Evolutionary conservation across 2,888 invertebrate genomes (phyloP).

Genomic region (Lasioglossum calceatum): DNA sequence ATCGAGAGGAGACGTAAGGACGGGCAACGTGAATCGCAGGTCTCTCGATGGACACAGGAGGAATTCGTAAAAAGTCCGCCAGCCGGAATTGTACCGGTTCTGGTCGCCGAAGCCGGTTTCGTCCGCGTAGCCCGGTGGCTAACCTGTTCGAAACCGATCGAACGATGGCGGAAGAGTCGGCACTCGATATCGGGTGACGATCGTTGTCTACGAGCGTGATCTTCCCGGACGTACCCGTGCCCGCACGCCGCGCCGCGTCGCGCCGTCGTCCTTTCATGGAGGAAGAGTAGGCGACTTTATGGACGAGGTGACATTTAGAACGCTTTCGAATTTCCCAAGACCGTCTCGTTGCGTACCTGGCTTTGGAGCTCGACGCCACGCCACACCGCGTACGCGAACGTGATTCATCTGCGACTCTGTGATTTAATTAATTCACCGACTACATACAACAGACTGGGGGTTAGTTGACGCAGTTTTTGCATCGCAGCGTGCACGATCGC

Average conservation of each 20-base stretch:
- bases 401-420: not conserved
- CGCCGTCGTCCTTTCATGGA: not conserved
- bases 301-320: slow-evolving; percentile 69
- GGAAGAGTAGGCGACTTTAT: slow-evolving; percentile 54
- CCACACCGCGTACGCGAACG: not conserved
- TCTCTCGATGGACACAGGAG: not conserved
- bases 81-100: slow-evolving; percentile 55
- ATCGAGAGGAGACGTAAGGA: not conserved
- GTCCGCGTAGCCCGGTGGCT: slow-evolving; percentile 34
- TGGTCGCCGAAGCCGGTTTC: slow-evolving; percentile 57
- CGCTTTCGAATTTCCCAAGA: slow-evolving; percentile 70
- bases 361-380: not conserved
- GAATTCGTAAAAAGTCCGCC: slow-evolving; percentile 3
- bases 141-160: not conserved
- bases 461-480: no score
- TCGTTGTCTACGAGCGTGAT: not conserved
- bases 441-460: no score
- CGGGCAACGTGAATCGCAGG: not conserved
- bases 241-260: no score
- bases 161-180: not conserved
- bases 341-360: not conserved
- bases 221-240: no score
- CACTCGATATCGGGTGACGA: not conserved
- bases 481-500: no score
- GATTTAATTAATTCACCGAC: not conserved